Evolutionary conservation across 2,113 vertebrate species (phyloP).

Genomic region (Stegastes partitus): DNA sequence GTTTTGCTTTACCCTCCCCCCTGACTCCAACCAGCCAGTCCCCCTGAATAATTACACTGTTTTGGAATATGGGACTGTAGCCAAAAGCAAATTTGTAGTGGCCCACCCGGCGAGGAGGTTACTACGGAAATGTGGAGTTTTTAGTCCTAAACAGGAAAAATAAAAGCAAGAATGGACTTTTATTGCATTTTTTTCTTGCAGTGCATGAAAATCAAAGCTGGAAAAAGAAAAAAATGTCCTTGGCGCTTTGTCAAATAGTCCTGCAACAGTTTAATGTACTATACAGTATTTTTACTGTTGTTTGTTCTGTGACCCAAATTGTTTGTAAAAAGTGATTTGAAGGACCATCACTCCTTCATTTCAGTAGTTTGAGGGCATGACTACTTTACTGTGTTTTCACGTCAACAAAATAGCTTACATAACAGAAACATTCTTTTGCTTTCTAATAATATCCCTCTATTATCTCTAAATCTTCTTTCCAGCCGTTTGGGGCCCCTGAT

Average conservation of each 20-base stretch:
- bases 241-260: too few species aligned
- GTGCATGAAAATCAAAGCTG: conserved; percentile 10
- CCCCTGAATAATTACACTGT: conserved; percentile 64
- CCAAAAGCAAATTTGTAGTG: conserved; percentile 57
- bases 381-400: conserved; percentile 46
- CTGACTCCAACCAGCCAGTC: conserved; percentile 23
- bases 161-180: not conserved
- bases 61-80: conserved; percentile 64
- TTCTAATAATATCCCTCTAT: conserved; percentile 67
- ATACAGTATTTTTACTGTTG: not conserved
- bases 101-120: conserved; percentile 9
- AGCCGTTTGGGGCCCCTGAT: conserved; percentile 36
- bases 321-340: not conserved
- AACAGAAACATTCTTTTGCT: conserved; percentile 56
- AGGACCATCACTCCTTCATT: not conserved
- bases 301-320: not conserved
- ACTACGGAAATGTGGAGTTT: conserved; percentile 12
- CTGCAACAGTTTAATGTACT: not conserved
- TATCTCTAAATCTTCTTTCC: conserved; percentile 70
- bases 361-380: conserved; percentile 14
- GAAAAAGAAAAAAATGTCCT: not conserved
- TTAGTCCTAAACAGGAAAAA: conserved; percentile 7
- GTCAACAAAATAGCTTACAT: conserved; percentile 58
- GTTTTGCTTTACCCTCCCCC: conserved; percentile 63
- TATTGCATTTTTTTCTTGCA: conserved; percentile 5